Evolutionary conservation across 2,113 vertebrate species (phyloP).

Genomic region (rat (Rattus norvegicus)): DNA sequence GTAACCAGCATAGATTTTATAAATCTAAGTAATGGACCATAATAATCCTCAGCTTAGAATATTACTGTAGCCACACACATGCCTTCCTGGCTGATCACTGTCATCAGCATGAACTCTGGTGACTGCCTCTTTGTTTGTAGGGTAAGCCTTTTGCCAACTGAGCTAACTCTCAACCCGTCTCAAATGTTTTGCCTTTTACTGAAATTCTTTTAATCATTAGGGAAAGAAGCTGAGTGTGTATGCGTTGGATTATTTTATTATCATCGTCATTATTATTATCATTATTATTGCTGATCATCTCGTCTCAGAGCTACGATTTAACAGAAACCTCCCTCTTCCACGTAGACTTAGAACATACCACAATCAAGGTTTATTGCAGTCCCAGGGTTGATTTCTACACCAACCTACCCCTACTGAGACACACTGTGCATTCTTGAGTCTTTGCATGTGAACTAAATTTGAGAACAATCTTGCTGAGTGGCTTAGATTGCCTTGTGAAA

Average conservation of each 20-base stretch:
- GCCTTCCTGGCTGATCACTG: background rate
- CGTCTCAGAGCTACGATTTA: background rate
- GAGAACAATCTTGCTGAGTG: background rate
- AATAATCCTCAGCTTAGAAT: background rate
- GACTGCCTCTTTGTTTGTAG: background rate
- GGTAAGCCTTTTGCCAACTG: background rate
- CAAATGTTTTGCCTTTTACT: background rate
- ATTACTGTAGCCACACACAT: background rate
- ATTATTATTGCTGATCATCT: background rate
- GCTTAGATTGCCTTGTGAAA: constrained; percentile 1
- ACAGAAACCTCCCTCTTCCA: background rate
- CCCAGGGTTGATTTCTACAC: background rate
- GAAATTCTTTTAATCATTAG: background rate
- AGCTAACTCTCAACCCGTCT: background rate
- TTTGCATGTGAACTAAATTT: constrained; percentile 6
- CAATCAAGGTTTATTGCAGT: background rate
- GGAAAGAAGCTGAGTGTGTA: background rate
- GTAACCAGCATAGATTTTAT: background rate
- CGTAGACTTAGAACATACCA: background rate
- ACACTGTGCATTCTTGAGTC: background rate
- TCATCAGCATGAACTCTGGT: background rate
- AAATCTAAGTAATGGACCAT: background rate
- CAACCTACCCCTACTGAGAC: background rate
- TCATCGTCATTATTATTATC: too few relatives aligned
- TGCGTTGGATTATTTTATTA: background rate